Conservation (phyloP, 2,113 vertebrate species). For the Pomatorhinus ruficollis region DNA sequence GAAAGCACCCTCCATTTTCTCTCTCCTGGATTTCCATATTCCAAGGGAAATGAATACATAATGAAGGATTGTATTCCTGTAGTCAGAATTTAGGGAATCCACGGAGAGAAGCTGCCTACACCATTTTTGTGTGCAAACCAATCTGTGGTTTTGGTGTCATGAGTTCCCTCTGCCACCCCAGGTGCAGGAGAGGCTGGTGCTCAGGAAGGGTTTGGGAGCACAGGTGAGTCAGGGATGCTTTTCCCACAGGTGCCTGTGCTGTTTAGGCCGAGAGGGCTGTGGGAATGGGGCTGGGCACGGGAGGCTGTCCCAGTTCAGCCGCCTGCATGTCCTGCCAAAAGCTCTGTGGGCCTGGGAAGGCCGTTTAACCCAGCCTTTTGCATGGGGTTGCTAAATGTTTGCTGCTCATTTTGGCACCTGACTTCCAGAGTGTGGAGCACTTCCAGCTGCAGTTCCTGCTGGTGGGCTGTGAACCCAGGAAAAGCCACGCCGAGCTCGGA, state of each 20-base stretch:
- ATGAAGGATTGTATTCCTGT: not conserved
- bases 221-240: not conserved
- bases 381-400: not conserved
- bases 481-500: not conserved
- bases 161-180: fast-evolving
- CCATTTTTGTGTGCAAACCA: not conserved
- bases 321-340: not conserved
- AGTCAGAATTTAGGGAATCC: not conserved
- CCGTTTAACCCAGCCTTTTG: not conserved
- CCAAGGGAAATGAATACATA: not conserved
- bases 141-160: not conserved
- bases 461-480: not conserved
- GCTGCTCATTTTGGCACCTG: not conserved
- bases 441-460: constrained; percentile 45
- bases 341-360: not conserved
- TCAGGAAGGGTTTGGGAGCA: not conserved
- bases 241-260: not conserved
- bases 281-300: not conserved
- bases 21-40: not conserved
- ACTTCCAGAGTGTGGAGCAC: not conserved
- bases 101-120: not conserved
- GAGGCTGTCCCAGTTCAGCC: not conserved
- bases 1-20: constrained; percentile 16
- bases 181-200: not conserved
- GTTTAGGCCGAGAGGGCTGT: not conserved